Conservation (phyloP, 2,113 vertebrate genomes). For the Hipposideros armiger region DNA sequence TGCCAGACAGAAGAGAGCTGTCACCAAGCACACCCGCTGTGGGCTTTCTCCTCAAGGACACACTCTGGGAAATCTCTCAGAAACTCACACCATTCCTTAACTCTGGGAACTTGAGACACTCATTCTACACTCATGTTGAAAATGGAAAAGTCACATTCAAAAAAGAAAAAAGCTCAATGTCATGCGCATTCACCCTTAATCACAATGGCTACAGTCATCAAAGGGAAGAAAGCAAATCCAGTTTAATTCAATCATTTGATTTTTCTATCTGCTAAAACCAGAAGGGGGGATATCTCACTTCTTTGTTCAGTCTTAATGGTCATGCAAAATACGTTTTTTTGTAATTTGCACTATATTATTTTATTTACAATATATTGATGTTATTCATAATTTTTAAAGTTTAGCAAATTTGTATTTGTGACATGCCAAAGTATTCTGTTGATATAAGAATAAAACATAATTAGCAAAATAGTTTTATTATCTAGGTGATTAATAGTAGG, state of each 20-base stretch:
- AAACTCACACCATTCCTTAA: not conserved
- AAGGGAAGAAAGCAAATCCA: not conserved
- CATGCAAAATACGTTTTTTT: not conserved
- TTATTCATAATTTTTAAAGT: slow-evolving; percentile 28
- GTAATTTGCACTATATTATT: slow-evolving; percentile 2
- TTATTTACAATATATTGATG: not conserved
- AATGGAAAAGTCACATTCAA: slow-evolving; percentile 14
- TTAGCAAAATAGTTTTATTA: slow-evolving; percentile 53
- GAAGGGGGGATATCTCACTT: not conserved
- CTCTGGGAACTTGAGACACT: not conserved
- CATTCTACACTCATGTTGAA: not conserved
- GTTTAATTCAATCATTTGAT: not conserved
- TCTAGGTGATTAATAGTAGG: slow-evolving; percentile 27
- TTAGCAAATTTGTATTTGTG: not conserved
- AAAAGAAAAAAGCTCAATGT: not conserved
- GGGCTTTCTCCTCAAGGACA: not conserved
- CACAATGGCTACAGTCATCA: not conserved
- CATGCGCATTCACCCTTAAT: not conserved
- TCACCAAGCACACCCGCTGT: too few relatives aligned
- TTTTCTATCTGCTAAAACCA: slow-evolving; percentile 24
- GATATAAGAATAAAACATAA: slow-evolving; percentile 63
- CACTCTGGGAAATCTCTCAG: not conserved
- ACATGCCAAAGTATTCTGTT: not conserved
- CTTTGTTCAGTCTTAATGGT: not conserved
- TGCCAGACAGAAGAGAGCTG: not conserved